phyloP scores from a whole-genome alignment of 2,797 vertebrate species.

The Pseudochromis fuscus region DNA sequence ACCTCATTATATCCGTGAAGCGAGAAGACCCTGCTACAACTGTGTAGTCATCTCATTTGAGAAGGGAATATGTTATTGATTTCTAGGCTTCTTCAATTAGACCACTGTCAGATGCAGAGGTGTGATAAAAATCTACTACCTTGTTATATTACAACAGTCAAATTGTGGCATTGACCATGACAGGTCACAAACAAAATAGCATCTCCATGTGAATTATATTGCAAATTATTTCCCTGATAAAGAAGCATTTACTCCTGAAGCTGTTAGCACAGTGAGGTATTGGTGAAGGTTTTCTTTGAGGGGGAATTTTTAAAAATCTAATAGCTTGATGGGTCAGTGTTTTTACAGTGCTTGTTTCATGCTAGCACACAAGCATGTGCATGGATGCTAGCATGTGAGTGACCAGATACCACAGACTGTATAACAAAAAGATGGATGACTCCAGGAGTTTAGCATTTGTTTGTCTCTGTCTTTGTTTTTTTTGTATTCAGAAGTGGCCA shows the following conservation, averaged over 20 bases:
- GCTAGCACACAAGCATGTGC: neutral
- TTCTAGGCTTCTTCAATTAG: constrained; percentile 36
- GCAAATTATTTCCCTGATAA: neutral
- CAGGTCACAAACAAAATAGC: neutral
- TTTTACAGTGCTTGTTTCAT: neutral
- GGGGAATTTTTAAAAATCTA: no score
- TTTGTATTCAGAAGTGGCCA: no score
- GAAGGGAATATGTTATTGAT: constrained; percentile 49
- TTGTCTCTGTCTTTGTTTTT: no score
- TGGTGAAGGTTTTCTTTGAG: neutral
- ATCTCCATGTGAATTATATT: neutral
- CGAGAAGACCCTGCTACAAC: neutral
- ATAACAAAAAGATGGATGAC: no score
- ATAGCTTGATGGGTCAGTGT: neutral
- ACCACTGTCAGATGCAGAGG: neutral
- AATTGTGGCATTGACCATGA: constrained; percentile 2
- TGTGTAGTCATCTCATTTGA: constrained; percentile 48
- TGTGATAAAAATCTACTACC: neutral
- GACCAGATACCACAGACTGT: no score
- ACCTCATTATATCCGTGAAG: neutral
- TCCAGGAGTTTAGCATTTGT: no score
- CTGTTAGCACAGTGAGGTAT: no score
- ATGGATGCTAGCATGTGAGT: neutral
- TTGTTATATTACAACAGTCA: neutral
- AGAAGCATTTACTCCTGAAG: neutral